Conservation (phyloP, 2,797 vertebrate species). For the Amphiprion clarkii region DNA sequence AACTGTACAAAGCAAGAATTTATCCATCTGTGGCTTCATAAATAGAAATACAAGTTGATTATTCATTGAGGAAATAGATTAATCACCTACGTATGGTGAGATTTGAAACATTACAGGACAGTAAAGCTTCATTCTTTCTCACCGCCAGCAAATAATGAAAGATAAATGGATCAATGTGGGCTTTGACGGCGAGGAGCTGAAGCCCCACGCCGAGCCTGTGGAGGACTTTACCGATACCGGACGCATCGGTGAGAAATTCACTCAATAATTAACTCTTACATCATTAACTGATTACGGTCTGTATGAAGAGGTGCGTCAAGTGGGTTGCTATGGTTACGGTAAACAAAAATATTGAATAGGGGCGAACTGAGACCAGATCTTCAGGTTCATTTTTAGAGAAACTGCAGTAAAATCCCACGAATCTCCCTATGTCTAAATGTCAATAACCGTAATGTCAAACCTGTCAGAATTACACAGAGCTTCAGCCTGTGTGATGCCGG, state of each 20-base stretch:
- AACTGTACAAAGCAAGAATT: not conserved
- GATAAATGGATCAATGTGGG: slow-evolving; percentile 96
- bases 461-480: not conserved
- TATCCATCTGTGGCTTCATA: not conserved
- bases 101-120: not conserved
- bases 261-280: not conserved
- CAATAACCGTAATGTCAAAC: fast-evolving
- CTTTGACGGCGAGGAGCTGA: slow-evolving; percentile 89
- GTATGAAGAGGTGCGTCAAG: no score
- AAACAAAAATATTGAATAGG: no score
- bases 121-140: no score
- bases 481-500: not conserved
- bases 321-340: no score
- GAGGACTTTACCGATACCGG: slow-evolving; percentile 89
- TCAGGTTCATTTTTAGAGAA: no score
- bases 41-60: not conserved
- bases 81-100: not conserved
- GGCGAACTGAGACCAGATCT: no score
- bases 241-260: slow-evolving; percentile 83
- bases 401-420: no score
- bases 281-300: not conserved
- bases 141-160: slow-evolving; percentile 95
- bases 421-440: no score
- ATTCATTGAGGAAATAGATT: not conserved
- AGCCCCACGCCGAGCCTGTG: slow-evolving; percentile 89